A percentile compares a stretch with the other conserved stretches of the same genome.
Conservation (phyloP, 2,797 vertebrate genomes). For the Coreius guichenoti region DNA sequence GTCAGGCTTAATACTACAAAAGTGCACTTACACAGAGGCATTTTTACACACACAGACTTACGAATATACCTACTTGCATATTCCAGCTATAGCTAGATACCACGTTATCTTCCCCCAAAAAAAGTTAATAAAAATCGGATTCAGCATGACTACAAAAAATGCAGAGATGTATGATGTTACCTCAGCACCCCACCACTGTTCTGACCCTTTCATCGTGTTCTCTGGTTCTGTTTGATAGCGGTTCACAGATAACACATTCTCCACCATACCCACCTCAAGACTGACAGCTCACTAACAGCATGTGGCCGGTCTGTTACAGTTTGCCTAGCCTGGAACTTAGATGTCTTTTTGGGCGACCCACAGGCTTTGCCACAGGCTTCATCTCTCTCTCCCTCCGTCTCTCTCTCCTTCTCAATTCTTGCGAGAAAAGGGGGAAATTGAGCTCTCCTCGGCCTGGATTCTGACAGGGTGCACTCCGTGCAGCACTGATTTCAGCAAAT, state of each 20-base stretch:
- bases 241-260: conserved; percentile 19
- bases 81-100: neutral
- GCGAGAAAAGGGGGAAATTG: conserved; percentile 5
- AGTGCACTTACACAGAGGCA: neutral
- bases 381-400: neutral
- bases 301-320: conserved; percentile 17
- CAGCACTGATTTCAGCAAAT: conserved; percentile 55
- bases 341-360: conserved; percentile 22
- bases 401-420: conserved; percentile 8
- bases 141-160: neutral
- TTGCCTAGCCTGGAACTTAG: conserved; percentile 5
- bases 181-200: neutral
- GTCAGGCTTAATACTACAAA: neutral
- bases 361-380: conserved; percentile 21
- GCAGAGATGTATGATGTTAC: neutral
- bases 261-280: conserved; percentile 1
- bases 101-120: neutral
- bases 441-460: conserved; percentile 38
- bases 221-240: conserved; percentile 10
- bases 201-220: conserved; percentile 8
- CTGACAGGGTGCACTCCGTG: conserved; percentile 6
- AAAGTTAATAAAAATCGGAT: neutral
- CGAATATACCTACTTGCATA: neutral
- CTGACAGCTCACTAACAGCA: conserved; percentile 26
- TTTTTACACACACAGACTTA: neutral